phyloP scores from a whole-genome alignment of 2,797 vertebrate species.

The Neosilurus mollespiculum region DNA sequence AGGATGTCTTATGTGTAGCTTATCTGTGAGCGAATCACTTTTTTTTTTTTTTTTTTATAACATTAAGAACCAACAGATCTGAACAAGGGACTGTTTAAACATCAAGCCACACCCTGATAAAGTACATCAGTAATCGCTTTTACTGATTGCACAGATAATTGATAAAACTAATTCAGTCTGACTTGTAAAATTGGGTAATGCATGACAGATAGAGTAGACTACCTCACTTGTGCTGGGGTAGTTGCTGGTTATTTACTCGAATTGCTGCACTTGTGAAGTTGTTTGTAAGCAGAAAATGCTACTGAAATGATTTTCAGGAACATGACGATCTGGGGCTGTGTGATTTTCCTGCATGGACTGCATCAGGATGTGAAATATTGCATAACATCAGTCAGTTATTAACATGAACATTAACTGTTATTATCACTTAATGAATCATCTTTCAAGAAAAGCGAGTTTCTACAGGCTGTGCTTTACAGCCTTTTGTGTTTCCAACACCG shows the following conservation, averaged over 20 bases:
- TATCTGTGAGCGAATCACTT: neutral
- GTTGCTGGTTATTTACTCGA: neutral
- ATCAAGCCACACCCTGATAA: neutral
- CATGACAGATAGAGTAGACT: neutral
- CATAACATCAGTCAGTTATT: constrained; percentile 17
- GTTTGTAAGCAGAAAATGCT: neutral
- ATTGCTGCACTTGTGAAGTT: neutral
- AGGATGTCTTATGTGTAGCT: neutral
- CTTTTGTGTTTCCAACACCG: neutral
- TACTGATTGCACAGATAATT: neutral
- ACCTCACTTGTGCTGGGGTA: neutral
- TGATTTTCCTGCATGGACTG: neutral
- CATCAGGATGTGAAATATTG: neutral
- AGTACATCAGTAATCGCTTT: neutral
- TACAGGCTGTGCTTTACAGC: neutral
- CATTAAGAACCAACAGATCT: neutral
- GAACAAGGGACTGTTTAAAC: neutral
- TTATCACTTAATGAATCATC: constrained; percentile 17
- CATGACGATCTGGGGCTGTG: neutral
- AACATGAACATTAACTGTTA: neutral
- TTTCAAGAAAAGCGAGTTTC: neutral
- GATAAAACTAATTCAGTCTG: neutral
- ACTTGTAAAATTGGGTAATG: neutral
- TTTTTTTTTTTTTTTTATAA: neutral
- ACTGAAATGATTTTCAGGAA: neutral